Evolutionary conservation across 2,888 invertebrate species (phyloP).

Genomic region (Sericinus montela): DNA sequence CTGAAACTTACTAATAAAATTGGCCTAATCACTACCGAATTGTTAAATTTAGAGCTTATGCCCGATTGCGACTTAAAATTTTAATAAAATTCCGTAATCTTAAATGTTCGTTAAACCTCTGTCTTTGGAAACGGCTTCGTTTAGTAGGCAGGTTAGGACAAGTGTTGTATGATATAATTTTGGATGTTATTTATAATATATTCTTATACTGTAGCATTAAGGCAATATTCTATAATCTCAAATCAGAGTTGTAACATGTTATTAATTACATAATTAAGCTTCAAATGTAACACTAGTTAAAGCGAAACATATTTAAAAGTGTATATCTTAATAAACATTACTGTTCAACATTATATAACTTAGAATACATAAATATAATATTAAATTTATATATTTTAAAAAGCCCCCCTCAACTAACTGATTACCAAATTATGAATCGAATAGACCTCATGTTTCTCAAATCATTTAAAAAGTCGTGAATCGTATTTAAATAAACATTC

Average conservation of each 20-base stretch:
- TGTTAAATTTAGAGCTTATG: not conserved
- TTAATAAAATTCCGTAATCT: not conserved
- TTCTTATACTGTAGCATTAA: slow-evolving; percentile 17
- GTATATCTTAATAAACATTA: not conserved
- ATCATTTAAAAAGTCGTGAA: no score
- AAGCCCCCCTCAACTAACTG: no score
- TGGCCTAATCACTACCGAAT: not conserved
- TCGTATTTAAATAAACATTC: no score
- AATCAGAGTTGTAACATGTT: slow-evolving; percentile 1
- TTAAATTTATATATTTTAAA: no score
- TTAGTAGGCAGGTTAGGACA: not conserved
- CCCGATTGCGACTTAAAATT: slow-evolving; percentile 4
- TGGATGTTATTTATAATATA: slow-evolving; percentile 15
- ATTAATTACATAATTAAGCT: not conserved
- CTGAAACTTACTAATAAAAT: not conserved
- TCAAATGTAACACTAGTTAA: not conserved
- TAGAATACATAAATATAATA: no score
- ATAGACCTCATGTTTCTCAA: no score
- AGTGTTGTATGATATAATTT: slow-evolving; percentile 3
- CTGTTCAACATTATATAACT: not conserved
- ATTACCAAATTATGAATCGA: no score
- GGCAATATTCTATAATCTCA: slow-evolving; percentile 8
- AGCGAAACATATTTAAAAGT: not conserved
- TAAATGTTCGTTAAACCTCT: not conserved
- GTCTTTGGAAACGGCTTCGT: not conserved